Base-by-base conservation (phyloP, 2,888 invertebrate species). In the Dasysyrphus albostriatus region DNA sequence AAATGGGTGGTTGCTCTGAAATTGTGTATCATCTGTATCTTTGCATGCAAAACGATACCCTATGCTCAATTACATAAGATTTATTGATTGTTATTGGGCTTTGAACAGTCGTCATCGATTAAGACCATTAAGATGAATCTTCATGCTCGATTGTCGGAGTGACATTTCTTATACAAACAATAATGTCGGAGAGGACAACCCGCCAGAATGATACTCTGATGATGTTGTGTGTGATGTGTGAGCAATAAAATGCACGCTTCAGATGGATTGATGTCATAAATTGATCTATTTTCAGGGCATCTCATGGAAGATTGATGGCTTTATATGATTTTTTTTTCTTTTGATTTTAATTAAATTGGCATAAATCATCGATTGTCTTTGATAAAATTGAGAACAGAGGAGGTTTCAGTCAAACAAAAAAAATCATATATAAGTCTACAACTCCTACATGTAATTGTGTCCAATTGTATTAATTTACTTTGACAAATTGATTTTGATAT, bases 91-190 rank as follows among this genome's bases (percentile, higher is more conserved):
- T 87, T 78, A 83, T 87, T 83, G 65, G 74, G 39, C 77, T 87
- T 67, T 39, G 83, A 83, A 72, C 83, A 83, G 74, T 87, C 83
- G 87, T 75, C 83, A 87, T 87, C 85, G 85, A 87, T 87, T 87
- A 83, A 87, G 70, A 51, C 75, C 75, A 79, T 87, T 87, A 75
- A 83, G 78, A 85, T 74, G 74, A 61, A 82, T 69, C 56, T 82
- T 39, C 51, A 32, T 14, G 72, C 32, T 42, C 56, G 16, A 14
- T 19, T 63, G 29, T n/a, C 49, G 4, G 49, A 49, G 49, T 49
- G 49, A 49, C 49, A 49, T 49, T 10, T 16, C 16, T 47, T 47
- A 47, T n/a, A n/a, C n/a, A n/a, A n/a, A n/a, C 16, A 16, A 44
- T 44, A 16, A 16, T 49, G 49, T 19, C 10, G 24, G 10, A 16